Evolutionary conservation across 2,797 vertebrate genomes (phyloP).

Genomic region (Ptychadena robeensis): DNA sequence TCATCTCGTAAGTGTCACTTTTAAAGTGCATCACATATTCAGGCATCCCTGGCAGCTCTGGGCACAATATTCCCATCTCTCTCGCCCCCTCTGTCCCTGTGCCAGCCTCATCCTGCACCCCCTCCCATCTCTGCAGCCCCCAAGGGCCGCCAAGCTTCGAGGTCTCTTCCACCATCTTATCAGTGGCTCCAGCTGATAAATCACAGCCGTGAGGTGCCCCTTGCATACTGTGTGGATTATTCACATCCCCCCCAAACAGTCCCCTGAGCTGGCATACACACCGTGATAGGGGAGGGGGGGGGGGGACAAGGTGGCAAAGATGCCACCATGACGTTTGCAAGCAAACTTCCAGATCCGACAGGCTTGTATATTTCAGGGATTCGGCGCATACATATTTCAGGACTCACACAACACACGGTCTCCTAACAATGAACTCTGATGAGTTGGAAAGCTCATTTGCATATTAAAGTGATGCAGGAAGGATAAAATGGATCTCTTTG

Average conservation of each 20-base stretch:
- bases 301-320: constrained; percentile 18
- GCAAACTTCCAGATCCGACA: constrained; percentile 10
- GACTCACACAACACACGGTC: background rate
- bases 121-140: constrained; percentile 25
- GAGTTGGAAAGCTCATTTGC: constrained; percentile 5
- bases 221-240: constrained; percentile 24
- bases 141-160: constrained; percentile 27
- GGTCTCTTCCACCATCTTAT: constrained; percentile 48
- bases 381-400: constrained; percentile 3
- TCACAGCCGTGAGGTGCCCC: constrained; percentile 41
- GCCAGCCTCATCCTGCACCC: constrained; percentile 18
- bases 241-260: background rate
- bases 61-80: constrained; percentile 45
- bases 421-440: constrained; percentile 1
- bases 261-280: constrained; percentile 30
- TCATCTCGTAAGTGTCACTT: constrained; percentile 8
- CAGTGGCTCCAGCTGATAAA: constrained; percentile 47
- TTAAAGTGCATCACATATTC: constrained; percentile 65
- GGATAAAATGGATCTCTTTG: background rate
- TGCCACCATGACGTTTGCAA: constrained; percentile 26
- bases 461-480: constrained; percentile 23
- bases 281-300: constrained; percentile 8
- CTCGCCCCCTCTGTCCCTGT: constrained; percentile 36
- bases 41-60: constrained; percentile 37
- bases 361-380: constrained; percentile 6